Conservation (phyloP, 2,888 invertebrate species). For the Sinopyrophorus schimmeli region DNA sequence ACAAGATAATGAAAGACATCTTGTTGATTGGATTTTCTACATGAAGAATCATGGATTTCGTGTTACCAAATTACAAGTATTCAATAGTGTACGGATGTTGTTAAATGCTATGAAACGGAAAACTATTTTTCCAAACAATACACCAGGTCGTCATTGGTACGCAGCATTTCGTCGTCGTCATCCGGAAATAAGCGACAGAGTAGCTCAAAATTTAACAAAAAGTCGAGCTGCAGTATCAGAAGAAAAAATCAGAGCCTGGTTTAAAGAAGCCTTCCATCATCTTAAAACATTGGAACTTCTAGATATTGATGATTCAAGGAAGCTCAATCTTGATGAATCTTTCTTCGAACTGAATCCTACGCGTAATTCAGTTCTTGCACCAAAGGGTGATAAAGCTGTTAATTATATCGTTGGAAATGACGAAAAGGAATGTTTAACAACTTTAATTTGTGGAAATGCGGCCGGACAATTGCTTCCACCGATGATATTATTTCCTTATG, state of each 20-base stretch:
- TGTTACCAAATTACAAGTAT: slow-evolving; percentile 26
- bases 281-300: slow-evolving; percentile 36
- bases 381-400: slow-evolving; percentile 43
- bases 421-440: slow-evolving; percentile 43
- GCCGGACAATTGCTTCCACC: slow-evolving; percentile 29
- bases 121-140: slow-evolving; percentile 14
- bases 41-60: slow-evolving; percentile 25
- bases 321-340: slow-evolving; percentile 6
- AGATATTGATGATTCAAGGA: slow-evolving; percentile 28
- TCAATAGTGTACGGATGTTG: slow-evolving; percentile 15
- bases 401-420: slow-evolving; percentile 39
- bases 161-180: slow-evolving; percentile 17
- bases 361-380: slow-evolving; percentile 8
- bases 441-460: slow-evolving; percentile 35
- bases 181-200: slow-evolving; percentile 38
- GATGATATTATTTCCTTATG: slow-evolving; percentile 35
- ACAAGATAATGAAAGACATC: no score
- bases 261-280: slow-evolving; percentile 39
- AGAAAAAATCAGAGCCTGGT: slow-evolving; percentile 39
- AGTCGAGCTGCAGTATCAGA: slow-evolving; percentile 41
- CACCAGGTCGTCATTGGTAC: slow-evolving; percentile 39
- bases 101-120: slow-evolving; percentile 16
- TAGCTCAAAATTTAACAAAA: slow-evolving; percentile 40
- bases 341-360: not conserved
- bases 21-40: slow-evolving; percentile 24